Base-by-base conservation (phyloP, 2,797 vertebrate species). In the Dermochelys coriacea region DNA sequence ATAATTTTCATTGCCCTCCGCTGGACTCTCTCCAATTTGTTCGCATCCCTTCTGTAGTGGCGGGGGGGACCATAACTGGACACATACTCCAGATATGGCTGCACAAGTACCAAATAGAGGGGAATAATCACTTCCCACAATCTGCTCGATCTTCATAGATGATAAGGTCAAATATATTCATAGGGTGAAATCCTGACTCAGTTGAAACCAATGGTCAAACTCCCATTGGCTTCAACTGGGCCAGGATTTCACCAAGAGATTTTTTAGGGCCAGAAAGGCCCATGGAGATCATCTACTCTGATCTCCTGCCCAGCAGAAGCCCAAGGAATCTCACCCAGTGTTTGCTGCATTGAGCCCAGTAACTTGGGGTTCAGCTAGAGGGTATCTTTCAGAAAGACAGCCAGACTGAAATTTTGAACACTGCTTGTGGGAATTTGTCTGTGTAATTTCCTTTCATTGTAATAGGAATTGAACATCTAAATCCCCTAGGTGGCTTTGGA, bases 191-290 rank as follows among this genome's bases (percentile, higher is more conserved):
- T 54, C 52, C 27, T 21, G 68, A 27, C 71, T 23, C 83, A 49
- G 10, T 1, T 49, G 84, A 55, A 61, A 8, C 41, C 51, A 9
- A 50, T 2, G 25, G 51, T 29, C 84, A 80, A 78, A 85, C 51
- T 12, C 12, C 12, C 51, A 68, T 29, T 16, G 34, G 41, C 31
- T 77, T 57, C 82, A n/a, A 1, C 1, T 0, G 12, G 52, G 15
- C 2, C 15, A 74, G 37, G 12, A 74, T 74, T 85, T 59, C 1
- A 4, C n/a, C 1, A 41, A 52, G 52, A 75, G 79, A 87, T 4
- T 2, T 12, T 74, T 74, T 45, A 12, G 55, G 10, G 55, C 11
- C 10, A 15, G 71, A 27, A 74, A 45, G 71, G 71, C 37, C 37
- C 23, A 14, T 45, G 14, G 8, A 34, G 61, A 6, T 61, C 59